Conservation (phyloP, 2,888 invertebrate species). For the Drymonia ruficornis region DNA sequence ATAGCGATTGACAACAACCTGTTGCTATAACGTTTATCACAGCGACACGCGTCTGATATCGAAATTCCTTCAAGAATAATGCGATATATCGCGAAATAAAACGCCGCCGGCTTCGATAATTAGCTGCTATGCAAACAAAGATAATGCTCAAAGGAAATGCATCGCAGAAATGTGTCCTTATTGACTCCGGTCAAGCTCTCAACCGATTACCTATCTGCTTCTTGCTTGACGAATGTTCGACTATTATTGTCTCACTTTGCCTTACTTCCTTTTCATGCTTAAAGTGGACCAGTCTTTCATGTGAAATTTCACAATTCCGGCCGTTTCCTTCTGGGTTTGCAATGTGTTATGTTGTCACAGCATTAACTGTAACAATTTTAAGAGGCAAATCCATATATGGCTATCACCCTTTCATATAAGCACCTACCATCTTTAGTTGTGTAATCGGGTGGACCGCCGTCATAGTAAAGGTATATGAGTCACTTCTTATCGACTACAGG, state of each 20-base stretch:
- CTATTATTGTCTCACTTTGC: too few relatives aligned
- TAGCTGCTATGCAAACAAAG: neutral
- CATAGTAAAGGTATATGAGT: constrained; percentile 45
- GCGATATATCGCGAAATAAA: constrained; percentile 36
- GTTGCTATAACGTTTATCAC: constrained; percentile 52
- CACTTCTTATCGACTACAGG: constrained; percentile 57
- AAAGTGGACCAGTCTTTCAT: too few relatives aligned
- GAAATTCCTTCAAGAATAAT: constrained; percentile 54
- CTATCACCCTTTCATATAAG: neutral
- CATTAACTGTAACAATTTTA: neutral
- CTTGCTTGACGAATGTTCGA: too few relatives aligned
- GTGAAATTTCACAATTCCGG: too few relatives aligned
- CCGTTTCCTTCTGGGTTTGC: too few relatives aligned
- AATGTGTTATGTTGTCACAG: too few relatives aligned
- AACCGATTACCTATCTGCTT: too few relatives aligned
- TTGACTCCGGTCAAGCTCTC: neutral
- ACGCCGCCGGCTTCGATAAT: constrained; percentile 33
- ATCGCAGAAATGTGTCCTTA: neutral
- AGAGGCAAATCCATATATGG: neutral
- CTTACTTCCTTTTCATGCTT: too few relatives aligned
- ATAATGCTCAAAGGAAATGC: neutral
- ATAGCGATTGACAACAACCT: constrained; percentile 49
- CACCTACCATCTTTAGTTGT: neutral
- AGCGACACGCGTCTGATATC: constrained; percentile 39
- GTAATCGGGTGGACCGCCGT: neutral